Percentiles rank a stretch among this genome's conserved stretches.
phyloP scores from a whole-genome alignment of 2,797 vertebrate species.

The Pangasius djambal region DNA sequence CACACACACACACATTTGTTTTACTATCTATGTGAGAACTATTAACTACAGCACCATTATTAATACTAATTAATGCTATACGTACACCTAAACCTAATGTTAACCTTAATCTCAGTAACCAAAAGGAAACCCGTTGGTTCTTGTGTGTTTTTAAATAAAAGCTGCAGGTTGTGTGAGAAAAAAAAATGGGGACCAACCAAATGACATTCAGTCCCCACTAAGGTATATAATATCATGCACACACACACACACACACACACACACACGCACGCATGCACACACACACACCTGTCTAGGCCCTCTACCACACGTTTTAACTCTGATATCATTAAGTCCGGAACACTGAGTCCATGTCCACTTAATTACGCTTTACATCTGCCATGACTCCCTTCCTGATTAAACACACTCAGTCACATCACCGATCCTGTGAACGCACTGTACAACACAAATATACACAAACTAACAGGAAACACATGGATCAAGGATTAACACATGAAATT shows the following conservation, averaged over 20 bases:
- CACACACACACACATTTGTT: neutral
- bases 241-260: neutral
- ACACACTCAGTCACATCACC: slow-evolving; percentile 29
- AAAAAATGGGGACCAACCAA: neutral
- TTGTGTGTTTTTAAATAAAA: neutral
- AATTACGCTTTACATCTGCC: slow-evolving; percentile 7
- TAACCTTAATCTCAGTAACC: neutral
- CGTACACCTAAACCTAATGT: neutral
- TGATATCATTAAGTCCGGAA: neutral
- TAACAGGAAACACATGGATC: neutral
- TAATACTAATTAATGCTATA: neutral
- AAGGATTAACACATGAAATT: neutral
- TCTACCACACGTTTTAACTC: slow-evolving; percentile 6
- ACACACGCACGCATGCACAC: too few relatives aligned
- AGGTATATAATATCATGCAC: neutral
- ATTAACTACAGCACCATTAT: neutral
- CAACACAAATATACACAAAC: neutral
- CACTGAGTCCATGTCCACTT: slow-evolving; percentile 9
- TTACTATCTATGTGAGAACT: neutral
- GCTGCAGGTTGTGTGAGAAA: neutral
- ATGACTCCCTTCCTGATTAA: slow-evolving; percentile 3
- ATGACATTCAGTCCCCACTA: neutral
- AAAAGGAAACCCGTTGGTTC: neutral
- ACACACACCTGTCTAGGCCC: slow-evolving; percentile 7
- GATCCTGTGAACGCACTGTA: neutral